Base-by-base conservation (phyloP, 1,140 invertebrate genomes). In the Heliconius congener region DNA sequence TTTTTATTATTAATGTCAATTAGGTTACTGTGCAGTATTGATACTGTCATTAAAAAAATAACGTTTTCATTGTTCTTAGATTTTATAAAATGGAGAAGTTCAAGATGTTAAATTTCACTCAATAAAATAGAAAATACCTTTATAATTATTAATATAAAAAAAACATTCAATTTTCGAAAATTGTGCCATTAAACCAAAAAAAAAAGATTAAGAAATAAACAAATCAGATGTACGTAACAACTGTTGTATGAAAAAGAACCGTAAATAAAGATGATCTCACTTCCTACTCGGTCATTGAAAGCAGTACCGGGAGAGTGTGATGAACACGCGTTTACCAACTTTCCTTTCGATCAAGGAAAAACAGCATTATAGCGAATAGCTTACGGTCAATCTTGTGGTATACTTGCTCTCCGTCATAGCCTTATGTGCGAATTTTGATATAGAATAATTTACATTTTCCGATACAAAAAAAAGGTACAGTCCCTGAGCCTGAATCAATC, bases 321-420 rank as follows among this genome's bases (percentile, higher is more conserved):
- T 90, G 87, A 85, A 88, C 89, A 90, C 83, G 84, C 86, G 82
- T 83, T 82, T 76, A 74, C 86, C 82, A 87, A 92, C 91, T 93
- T 93, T 93, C 89, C 85, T 88, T 89, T 88, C 86, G 86, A 86
- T 89, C 90, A 90, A 86, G 89, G 89, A 90, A 92, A 91, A 91
- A 91, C 87, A 84, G 79, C 90, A 88, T 92, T 90, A 90, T 83
- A 85, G 76, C 81, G 72, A 88, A 75, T 77, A 81, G 80, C 83
- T 85, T 88, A 89, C 85, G 84, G 87, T 88, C 83, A 87, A 90
- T 89, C 85, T 92, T 84, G 84, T 81, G 82, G 84, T 83, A 82
- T 84, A 87, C 80, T 79, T 79, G 72, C 57, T 74, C 74, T 76
- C 73, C 66, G 73, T 37, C 74, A 57, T 79, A 34, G 34, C 5